Percentiles rank a stretch among this genome's conserved stretches.
Conservation (phyloP, 2,888 invertebrate genomes). For the Lumbricus terrestris region DNA sequence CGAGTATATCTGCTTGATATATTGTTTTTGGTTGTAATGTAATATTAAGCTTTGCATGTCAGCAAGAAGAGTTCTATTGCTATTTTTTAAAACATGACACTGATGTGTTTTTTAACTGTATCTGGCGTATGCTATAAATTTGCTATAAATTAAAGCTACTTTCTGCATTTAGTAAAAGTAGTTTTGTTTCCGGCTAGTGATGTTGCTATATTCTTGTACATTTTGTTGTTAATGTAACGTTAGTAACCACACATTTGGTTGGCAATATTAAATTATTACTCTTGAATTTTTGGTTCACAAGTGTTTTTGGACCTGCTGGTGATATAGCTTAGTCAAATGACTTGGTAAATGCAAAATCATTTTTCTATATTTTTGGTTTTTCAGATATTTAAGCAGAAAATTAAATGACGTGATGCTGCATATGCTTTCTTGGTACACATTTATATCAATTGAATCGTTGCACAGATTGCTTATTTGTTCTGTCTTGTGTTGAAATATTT, state of each 20-base stretch:
- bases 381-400: background rate
- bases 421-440: background rate
- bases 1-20: background rate
- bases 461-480: background rate
- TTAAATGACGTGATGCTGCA: background rate
- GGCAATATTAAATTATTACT: background rate
- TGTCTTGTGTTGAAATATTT: background rate
- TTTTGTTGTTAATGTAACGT: background rate
- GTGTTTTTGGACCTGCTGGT: background rate
- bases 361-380: background rate
- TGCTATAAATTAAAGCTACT: conserved; percentile 3
- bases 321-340: background rate
- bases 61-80: background rate
- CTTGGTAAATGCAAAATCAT: background rate
- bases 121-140: no score
- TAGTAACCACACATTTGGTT: background rate
- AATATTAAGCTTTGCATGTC: background rate
- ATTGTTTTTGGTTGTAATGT: background rate
- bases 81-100: background rate
- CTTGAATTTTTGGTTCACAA: background rate
- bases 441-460: background rate
- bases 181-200: background rate
- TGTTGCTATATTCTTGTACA: background rate
- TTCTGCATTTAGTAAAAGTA: background rate
- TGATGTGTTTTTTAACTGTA: background rate